Base-by-base conservation (phyloP, 2,113 vertebrate species). In the Hiodon tergisus region DNA sequence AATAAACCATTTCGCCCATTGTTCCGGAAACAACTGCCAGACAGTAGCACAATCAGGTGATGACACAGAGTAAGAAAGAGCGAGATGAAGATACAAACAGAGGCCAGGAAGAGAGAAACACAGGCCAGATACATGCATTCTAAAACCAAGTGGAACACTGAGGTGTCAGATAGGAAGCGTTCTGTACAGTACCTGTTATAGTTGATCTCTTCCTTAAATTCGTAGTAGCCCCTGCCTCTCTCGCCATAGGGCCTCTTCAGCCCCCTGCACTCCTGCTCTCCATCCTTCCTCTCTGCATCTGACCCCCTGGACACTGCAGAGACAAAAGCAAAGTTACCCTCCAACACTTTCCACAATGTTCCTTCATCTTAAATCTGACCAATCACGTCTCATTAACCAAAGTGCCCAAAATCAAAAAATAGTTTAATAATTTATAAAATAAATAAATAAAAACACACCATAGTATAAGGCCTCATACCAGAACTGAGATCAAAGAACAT, bases 171-270 rank as follows among this genome's bases (percentile, higher is more conserved):
- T n/a, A 0, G 2, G 2, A 17, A 46, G 13, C 16, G 67, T 63
- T 8, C n/a, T 6, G 73, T 69, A 70, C 16, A 74, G 78, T 83
- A 96, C 94, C 95, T 92, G 81, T 94, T 95, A 82, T 94, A 95
- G 80, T 93, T 91, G 53, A 94, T 92, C 82, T 97, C 95, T 83
- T 96, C 94, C 80, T 95, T 94, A 81, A 95, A 96, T 85, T 97
- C 95, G 74, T 94, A 95, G 83, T 93, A 97, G 65, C 93, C 91
- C 73, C 93, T 88, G 62, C 87, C 87, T 51, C 83, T 86, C 57
- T 92, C 90, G 62, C 85, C 87, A 48, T 84, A 77, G 4, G 87
- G 81, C 75, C 82, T 81, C 80, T 86, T 87, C 57, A 89, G 81
- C 16, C 87, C 88, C 3, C 80, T 74, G n/a, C 82, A 78, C 73